Percentiles rank a stretch among this genome's conserved stretches.
Conservation (phyloP, 2,888 invertebrate genomes). For the Nomada fabriciana region DNA sequence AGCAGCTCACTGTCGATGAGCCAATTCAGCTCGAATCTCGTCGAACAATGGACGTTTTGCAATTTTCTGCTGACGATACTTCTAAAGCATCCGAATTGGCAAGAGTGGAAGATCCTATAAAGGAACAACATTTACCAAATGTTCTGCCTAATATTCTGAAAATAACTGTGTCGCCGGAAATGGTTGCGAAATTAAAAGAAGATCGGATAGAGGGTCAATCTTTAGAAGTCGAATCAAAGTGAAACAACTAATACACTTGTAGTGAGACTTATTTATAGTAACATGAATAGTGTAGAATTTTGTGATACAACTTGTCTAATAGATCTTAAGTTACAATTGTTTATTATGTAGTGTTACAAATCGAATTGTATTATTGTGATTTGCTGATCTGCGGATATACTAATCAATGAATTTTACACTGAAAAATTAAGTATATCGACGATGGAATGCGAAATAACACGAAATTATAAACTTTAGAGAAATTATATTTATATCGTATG, state of each 20-base stretch:
- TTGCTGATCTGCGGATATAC: conserved; percentile 5
- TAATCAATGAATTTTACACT: not conserved
- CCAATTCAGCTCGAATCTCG: not conserved
- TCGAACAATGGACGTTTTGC: conserved; percentile 2
- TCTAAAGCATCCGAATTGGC: not conserved
- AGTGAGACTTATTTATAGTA: conserved; percentile 58
- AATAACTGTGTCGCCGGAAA: conserved; percentile 23
- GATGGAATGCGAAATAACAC: conserved; percentile 1
- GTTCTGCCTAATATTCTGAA: conserved; percentile 57
- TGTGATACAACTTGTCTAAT: conserved; percentile 42
- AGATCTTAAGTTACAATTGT: conserved; percentile 15
- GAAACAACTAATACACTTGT: conserved; percentile 25
- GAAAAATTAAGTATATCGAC: conserved; percentile 23
- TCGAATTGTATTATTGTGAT: conserved; percentile 20
- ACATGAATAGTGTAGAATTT: conserved; percentile 33
- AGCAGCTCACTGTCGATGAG: conserved; percentile 13
- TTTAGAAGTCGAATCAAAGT: conserved; percentile 35
- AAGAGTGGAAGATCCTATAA: conserved; percentile 34
- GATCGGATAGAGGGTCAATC: conserved; percentile 19
- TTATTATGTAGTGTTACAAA: conserved; percentile 18
- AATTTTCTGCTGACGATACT: conserved; percentile 3
- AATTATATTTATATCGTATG: not conserved
- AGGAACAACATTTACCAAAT: conserved; percentile 28
- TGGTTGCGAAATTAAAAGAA: conserved; percentile 6
- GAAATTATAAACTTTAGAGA: not conserved